These are phyloP conservation scores for Dryocosmus kuriphilus DNA, from an alignment of 2,888 invertebrate genomes.

Conservation along the genomic window DNA sequence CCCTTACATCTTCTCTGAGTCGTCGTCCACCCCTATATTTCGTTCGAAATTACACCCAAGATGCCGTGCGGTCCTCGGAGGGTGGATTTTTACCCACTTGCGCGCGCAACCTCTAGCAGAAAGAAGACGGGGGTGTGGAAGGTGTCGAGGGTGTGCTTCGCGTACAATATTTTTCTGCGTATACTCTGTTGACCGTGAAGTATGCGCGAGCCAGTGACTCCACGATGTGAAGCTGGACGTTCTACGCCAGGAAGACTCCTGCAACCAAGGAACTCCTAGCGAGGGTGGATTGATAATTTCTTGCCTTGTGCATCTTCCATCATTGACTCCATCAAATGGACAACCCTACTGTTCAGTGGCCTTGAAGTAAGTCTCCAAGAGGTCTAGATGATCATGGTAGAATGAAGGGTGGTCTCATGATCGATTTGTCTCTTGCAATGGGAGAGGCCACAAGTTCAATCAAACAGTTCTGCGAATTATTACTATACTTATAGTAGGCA, in stretches of 20 bases:
- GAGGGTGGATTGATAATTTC: not conserved
- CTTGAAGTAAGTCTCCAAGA: slow-evolving; percentile 46
- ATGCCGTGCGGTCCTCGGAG: not conserved
- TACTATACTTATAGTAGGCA: not conserved
- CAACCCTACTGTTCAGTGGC: slow-evolving; percentile 23
- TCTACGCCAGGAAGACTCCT: slow-evolving; percentile 33
- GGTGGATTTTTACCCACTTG: slow-evolving; percentile 31
- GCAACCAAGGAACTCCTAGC: slow-evolving; percentile 4
- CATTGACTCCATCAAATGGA: slow-evolving; percentile 44
- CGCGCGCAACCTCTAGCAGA: slow-evolving; percentile 15
- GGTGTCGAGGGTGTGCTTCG: slow-evolving; percentile 23
- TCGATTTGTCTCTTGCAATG: slow-evolving; percentile 53
- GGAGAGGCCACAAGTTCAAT: slow-evolving; percentile 48
- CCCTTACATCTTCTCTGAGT: slow-evolving; percentile 18
- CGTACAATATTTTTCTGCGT: slow-evolving; percentile 53
- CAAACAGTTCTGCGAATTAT: slow-evolving; percentile 8
- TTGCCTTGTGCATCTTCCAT: slow-evolving; percentile 2
- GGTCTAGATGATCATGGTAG: slow-evolving; percentile 22
- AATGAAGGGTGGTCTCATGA: slow-evolving; percentile 45
- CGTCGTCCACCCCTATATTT: slow-evolving; percentile 17
- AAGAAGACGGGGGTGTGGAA: slow-evolving; percentile 5
- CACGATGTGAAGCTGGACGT: slow-evolving; percentile 44
- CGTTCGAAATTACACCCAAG: not conserved
- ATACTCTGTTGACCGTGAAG: slow-evolving; percentile 52
- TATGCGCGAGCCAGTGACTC: slow-evolving; percentile 54